These are phyloP conservation scores for Manis javanica DNA, from an alignment of 2,797 vertebrate genomes.

Conservation along the genomic window DNA sequence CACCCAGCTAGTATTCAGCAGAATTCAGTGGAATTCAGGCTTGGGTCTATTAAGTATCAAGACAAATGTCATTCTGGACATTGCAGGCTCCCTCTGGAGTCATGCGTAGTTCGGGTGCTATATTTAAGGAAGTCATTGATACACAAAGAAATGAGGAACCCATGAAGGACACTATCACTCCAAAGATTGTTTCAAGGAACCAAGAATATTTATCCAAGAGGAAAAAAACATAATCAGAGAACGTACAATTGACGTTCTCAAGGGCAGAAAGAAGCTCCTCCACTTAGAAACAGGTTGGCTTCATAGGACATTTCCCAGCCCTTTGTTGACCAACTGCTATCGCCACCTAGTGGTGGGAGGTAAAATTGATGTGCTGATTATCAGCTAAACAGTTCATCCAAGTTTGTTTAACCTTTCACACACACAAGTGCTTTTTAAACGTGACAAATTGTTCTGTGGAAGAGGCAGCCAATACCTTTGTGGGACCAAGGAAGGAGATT, in stretches of 20 bases:
- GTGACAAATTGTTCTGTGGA: not conserved
- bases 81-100: not conserved
- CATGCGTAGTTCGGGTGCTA: not conserved
- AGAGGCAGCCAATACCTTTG: not conserved
- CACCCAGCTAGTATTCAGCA: not conserved
- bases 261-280: not conserved
- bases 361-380: not conserved
- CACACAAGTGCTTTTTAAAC: not conserved
- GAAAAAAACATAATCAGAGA: not conserved
- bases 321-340: not conserved
- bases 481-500: not conserved
- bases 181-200: not conserved
- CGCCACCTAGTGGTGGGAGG: constrained; percentile 48
- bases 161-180: not conserved
- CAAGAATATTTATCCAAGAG: not conserved
- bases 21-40: not conserved
- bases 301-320: not conserved
- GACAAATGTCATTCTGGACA: not conserved
- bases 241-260: not conserved
- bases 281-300: not conserved
- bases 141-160: not conserved
- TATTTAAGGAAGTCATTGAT: not conserved
- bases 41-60: not conserved
- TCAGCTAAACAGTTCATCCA: not conserved
- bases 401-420: not conserved